phyloP scores from a whole-genome alignment of 2,888 invertebrate species.

The Phengaris arion region DNA sequence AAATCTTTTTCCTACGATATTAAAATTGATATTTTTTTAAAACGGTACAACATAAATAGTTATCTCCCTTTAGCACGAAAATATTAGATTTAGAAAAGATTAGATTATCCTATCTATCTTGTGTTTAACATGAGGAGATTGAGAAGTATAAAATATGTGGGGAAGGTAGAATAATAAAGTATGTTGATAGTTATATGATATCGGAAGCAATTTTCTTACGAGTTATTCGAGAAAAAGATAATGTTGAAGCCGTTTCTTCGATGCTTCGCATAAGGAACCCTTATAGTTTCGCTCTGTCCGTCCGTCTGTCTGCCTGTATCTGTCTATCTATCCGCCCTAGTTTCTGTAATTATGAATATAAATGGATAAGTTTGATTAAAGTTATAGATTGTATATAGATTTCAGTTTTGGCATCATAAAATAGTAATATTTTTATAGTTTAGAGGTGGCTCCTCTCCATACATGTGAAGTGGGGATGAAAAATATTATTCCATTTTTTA shows the following conservation, averaged over 20 bases:
- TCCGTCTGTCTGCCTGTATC: too few relatives aligned
- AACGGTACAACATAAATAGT: not conserved
- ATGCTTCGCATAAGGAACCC: not conserved
- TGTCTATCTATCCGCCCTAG: too few relatives aligned
- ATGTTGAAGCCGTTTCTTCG: not conserved
- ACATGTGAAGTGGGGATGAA: too few relatives aligned
- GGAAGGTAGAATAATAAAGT: conserved; percentile 7
- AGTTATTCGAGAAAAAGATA: conserved; percentile 8
- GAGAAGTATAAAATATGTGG: conserved; percentile 14
- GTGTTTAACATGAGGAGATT: not conserved
- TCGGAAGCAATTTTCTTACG: conserved; percentile 1
- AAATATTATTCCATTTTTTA: too few relatives aligned
- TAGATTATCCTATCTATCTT: not conserved
- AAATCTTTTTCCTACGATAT: not conserved
- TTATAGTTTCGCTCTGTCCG: not conserved
- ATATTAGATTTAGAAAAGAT: too few relatives aligned
- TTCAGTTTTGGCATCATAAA: too few relatives aligned
- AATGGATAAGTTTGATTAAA: too few relatives aligned
- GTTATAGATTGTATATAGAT: too few relatives aligned
- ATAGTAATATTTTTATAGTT: too few relatives aligned
- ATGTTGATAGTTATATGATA: conserved; percentile 6
- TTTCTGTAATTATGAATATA: too few relatives aligned
- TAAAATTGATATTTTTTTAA: not conserved
- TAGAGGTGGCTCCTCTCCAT: too few relatives aligned
- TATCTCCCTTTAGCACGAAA: not conserved